A percentile compares a stretch with the other conserved stretches of the same genome.
These are phyloP conservation scores for Penelope pileata DNA, from an alignment of 2,113 vertebrate genomes.

Conservation along the genomic window DNA sequence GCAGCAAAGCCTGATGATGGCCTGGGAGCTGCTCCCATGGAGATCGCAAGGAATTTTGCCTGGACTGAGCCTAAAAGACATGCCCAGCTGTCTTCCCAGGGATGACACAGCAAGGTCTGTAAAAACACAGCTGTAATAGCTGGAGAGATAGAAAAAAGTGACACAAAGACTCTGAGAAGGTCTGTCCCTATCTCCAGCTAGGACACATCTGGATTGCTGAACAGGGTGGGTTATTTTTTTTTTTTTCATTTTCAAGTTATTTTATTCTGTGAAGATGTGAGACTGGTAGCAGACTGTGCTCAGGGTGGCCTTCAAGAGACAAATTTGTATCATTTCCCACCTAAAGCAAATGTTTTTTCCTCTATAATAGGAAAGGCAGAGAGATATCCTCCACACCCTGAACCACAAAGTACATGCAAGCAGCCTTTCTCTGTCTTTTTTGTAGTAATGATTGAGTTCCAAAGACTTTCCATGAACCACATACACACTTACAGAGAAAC, in stretches of 20 bases:
- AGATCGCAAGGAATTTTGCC: neutral
- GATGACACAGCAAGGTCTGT: neutral
- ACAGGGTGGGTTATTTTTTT: neutral
- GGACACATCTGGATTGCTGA: neutral
- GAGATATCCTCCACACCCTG: neutral
- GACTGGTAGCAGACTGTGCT: neutral
- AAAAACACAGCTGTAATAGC: slow-evolving; percentile 17
- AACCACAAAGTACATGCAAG: neutral
- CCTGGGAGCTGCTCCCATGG: neutral
- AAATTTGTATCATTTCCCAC: neutral
- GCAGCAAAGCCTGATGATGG: neutral
- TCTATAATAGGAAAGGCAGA: neutral
- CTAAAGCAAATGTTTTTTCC: neutral
- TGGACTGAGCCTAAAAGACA: neutral
- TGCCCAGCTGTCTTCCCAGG: neutral
- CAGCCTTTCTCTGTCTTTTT: neutral
- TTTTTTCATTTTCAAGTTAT: neutral
- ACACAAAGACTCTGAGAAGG: neutral
- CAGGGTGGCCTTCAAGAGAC: neutral
- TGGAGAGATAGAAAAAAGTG: neutral
- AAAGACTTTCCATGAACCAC: neutral
- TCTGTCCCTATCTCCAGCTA: neutral
- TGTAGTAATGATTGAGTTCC: neutral
- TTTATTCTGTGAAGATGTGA: slow-evolving; percentile 26
- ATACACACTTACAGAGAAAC: neutral